Evolutionary conservation across 1,140 invertebrate genomes (phyloP), one percentile per base, ranked within the genome.

Genomic region (Mya arenaria): DNA sequence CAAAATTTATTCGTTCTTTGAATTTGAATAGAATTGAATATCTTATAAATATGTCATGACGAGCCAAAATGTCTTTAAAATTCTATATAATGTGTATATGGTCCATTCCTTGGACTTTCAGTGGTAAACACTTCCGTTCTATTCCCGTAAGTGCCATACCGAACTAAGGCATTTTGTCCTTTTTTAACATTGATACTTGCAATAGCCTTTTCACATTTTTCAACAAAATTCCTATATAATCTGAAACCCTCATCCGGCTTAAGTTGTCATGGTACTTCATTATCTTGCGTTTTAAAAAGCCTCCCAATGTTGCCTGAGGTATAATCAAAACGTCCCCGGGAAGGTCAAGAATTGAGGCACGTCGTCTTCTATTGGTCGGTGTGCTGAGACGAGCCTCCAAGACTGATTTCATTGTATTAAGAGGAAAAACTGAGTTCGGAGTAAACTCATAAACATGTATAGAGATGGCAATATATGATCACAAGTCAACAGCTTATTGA

Each of bases 81-180:
- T 77, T 94, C 93, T 60, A 94, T 84, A 13, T 93, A 37, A 85
- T 94, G 93, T 23, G 91, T 92, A 82, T 87, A 93, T 34, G 93
- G 93, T 84, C 93, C 93, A 89, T 94, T 93, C 37, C n/a, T n/a
- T n/a, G n/a, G n/a, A n/a, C 93, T 94, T 34, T 92, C 90, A 71
- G 90, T 92, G 6, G 83, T 88, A 44, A 94, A 88, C 63, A 93
- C 92, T 84, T 94, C n/a, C n/a, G n/a, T 93, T 83, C 93, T 85
- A 62, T 93, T 92, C 17, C 93, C 93, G 87, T 94, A 94, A 2
- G 92, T 91, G 19, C 93, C 93, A 77, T 74, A 63, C 63, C 87
- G 68, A 5, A 94, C 92, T 23, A 82, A 81, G 34, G 68, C 79
- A 36, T 84, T 82, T 58, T 58, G 41, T 72, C 88, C 86, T 60